Conservation (phyloP, 2,113 vertebrate species). For the Austrofundulus limnaeus region DNA sequence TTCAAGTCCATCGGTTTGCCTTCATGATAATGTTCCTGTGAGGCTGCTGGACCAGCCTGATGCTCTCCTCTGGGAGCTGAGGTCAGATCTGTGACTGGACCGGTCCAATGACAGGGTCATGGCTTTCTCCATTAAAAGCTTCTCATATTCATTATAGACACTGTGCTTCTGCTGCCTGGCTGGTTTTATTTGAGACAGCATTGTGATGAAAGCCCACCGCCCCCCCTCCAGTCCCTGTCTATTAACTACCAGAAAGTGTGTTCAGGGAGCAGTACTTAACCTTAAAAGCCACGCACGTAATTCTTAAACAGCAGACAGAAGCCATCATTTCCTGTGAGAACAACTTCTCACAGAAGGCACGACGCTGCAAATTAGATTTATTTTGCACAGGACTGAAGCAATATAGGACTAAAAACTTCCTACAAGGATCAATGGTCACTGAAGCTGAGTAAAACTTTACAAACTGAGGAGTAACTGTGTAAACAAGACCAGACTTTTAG, state of each 20-base stretch:
- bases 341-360: background rate
- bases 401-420: background rate
- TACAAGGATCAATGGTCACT: background rate
- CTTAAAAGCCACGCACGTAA: constrained; percentile 23
- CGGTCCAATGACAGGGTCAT: constrained; percentile 11
- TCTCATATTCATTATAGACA: constrained; percentile 15
- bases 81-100: constrained; percentile 19
- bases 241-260: constrained; percentile 24
- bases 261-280: constrained; percentile 23
- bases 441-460: background rate
- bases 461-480: background rate
- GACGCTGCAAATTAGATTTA: background rate
- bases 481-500: background rate
- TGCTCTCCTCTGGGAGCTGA: constrained; percentile 31
- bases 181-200: constrained; percentile 40
- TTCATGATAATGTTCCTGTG: constrained; percentile 44
- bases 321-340: constrained; percentile 4
- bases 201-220: background rate
- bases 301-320: constrained; percentile 19
- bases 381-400: background rate
- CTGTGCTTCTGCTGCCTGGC: constrained; percentile 7
- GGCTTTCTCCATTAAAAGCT: constrained; percentile 24
- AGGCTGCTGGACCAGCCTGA: constrained; percentile 23
- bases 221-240: background rate
- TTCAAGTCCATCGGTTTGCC: constrained; percentile 49